Conservation (phyloP, 2,113 vertebrate species). For the Tiliqua scincoides region DNA sequence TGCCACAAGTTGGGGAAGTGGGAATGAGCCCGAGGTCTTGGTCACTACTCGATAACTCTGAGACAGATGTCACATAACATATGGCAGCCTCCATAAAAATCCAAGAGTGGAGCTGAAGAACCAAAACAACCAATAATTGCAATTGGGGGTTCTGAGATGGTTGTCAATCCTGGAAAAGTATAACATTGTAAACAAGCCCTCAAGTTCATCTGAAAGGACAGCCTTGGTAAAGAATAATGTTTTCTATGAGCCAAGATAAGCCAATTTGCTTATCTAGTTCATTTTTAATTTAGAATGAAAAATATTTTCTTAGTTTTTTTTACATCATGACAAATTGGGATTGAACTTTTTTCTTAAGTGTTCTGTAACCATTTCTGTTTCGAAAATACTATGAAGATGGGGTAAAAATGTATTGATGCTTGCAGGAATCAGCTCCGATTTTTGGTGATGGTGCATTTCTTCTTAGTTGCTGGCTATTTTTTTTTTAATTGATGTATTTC, state of each 20-base stretch:
- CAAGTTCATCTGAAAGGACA: conserved; percentile 6
- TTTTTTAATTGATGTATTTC: conserved; percentile 42
- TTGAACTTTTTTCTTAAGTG: conserved; percentile 10
- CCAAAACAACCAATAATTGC: background rate
- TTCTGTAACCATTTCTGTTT: conserved; percentile 7
- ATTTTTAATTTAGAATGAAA: conserved; percentile 55
- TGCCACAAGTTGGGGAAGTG: background rate
- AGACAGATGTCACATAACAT: background rate
- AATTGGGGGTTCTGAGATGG: too few relatives aligned
- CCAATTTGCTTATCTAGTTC: conserved; percentile 17
- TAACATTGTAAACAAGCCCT: background rate
- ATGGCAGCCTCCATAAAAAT: background rate
- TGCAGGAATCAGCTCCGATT: conserved; percentile 3
- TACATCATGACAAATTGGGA: conserved; percentile 59
- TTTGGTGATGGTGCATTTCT: background rate
- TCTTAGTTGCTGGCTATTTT: conserved; percentile 22
- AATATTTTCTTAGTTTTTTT: conserved; percentile 54
- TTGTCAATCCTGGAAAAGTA: background rate
- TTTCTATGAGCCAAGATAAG: background rate
- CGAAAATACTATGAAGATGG: conserved; percentile 15
- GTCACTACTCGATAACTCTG: background rate
- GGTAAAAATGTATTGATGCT: background rate
- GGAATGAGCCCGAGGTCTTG: background rate
- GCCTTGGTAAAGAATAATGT: background rate
- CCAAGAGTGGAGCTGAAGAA: background rate